Evolutionary conservation across 2,113 vertebrate genomes (phyloP), one percentile per base, ranked within the genome.

Genomic region (Pomatostomus ruficeps): DNA sequence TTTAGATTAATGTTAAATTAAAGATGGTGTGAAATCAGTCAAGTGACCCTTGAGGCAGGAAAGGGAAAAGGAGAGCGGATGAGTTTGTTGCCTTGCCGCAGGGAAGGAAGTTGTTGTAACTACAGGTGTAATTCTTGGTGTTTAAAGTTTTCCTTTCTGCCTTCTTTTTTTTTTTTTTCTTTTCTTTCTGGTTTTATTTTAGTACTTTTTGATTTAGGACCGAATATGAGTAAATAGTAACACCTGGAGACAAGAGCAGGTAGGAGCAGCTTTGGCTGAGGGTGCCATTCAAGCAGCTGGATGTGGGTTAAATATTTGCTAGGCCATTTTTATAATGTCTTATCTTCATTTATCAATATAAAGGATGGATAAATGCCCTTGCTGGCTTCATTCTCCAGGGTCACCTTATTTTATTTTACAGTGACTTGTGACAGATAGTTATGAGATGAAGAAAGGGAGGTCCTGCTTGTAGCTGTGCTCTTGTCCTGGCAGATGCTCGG

Each of bases 61-160:
- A 80, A 52, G 22, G 55, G 59, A 62, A 45, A 36, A 75, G 16
- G 48, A 55, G 59, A 67, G 19, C 10, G 17, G 55, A 51, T 43
- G 28, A 3, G 2, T 51, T 61, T 21, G 36, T 36, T 2, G 2
- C 38, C 33, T 73, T 36, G 33, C 24, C 0, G 0, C 23, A 4
- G 0, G 38, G n/a, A 82, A 61, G 62, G 24, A 74, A 74, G 14
- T 42, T 66, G 22, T 31, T 0, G 2, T 59, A 54, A 65, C 14
- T 65, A 4, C 6, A 57, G 22, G 14, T 51, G 8, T 43, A 19
- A 55, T 63, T 72, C 19, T 35, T 43, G 16, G 7, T 14, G 14
- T 40, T 81, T 28, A 7, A 67, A 4, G 2, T 43, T 83, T 49
- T 68, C 29, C 21, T 78, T 58, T 51, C 7, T 68, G 28, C 1